Evolutionary conservation across 2,888 invertebrate species (phyloP).

Genomic region (Nemotelus nigrinus): DNA sequence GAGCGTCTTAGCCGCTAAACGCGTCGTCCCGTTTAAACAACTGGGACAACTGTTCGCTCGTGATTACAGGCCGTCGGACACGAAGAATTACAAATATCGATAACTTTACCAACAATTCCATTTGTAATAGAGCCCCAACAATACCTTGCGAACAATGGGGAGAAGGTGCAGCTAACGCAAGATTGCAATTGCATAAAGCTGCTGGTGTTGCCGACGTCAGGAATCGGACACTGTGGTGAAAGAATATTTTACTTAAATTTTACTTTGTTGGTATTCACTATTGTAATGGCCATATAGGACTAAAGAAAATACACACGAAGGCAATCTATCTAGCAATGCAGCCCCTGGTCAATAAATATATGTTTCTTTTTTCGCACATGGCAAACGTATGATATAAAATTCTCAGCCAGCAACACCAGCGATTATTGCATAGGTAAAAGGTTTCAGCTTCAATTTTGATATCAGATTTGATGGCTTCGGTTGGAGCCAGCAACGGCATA

Average conservation of each 20-base stretch:
- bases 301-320: too few relatives aligned
- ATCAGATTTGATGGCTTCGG: too few relatives aligned
- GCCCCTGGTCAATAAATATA: too few relatives aligned
- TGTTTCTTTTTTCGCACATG: too few relatives aligned
- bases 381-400: too few relatives aligned
- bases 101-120: background rate
- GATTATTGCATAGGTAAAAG: too few relatives aligned
- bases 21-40: background rate
- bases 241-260: too few relatives aligned
- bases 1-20: background rate
- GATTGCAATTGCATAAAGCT: background rate
- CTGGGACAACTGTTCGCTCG: background rate
- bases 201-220: background rate
- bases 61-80: constrained; percentile 19
- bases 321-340: too few relatives aligned
- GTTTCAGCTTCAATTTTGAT: too few relatives aligned
- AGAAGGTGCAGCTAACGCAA: background rate
- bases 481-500: background rate
- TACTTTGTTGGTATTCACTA: too few relatives aligned
- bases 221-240: too few relatives aligned
- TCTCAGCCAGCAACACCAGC: background rate
- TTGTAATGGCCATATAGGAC: too few relatives aligned
- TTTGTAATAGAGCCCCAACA: background rate
- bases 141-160: background rate
- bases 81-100: background rate